A percentile compares a stretch with the other conserved stretches of the same genome.
Conservation (phyloP, 2,888 invertebrate species). For the Cylindroiulus punctatus region DNA sequence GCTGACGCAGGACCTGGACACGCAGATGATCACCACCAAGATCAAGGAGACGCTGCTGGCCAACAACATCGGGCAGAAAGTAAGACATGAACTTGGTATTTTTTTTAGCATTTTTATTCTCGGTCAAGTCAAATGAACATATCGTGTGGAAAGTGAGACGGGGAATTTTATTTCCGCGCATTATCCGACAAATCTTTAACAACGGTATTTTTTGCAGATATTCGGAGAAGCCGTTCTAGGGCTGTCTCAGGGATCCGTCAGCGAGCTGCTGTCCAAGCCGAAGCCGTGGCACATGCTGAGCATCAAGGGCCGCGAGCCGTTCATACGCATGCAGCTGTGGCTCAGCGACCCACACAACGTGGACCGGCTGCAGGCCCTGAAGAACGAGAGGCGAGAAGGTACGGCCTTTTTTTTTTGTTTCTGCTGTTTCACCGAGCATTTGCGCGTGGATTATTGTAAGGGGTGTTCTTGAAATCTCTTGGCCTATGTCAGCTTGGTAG, state of each 20-base stretch:
- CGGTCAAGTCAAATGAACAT: too few relatives aligned
- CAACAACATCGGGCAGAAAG: conserved; percentile 97
- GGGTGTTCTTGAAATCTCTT: too few relatives aligned
- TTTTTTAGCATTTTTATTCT: too few relatives aligned
- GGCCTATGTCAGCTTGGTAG: too few relatives aligned
- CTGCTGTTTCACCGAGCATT: too few relatives aligned
- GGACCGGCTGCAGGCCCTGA: conserved; percentile 88
- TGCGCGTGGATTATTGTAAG: too few relatives aligned
- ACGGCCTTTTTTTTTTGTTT: background rate
- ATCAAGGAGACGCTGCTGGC: conserved; percentile 96
- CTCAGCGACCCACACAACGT: conserved; percentile 94
- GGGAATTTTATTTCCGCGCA: too few relatives aligned
- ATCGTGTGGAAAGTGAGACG: too few relatives aligned
- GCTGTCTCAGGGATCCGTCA: conserved; percentile 95
- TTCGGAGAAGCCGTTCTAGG: conserved; percentile 98
- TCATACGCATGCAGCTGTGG: conserved; percentile 97
- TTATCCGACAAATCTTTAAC: too few relatives aligned
- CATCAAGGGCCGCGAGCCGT: conserved; percentile 96
- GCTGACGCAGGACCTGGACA: conserved; percentile 94
- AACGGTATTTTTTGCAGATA: conserved; percentile 73
- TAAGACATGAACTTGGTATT: too few relatives aligned
- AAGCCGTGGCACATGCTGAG: conserved; percentile 99
- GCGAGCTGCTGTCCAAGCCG: conserved; percentile 95
- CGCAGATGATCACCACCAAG: conserved; percentile 93
- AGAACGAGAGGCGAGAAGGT: conserved; percentile 83